Evolutionary conservation across 2,797 vertebrate genomes (phyloP), one percentile per base, ranked within the genome.

Genomic region (Tarsius wallacei): DNA sequence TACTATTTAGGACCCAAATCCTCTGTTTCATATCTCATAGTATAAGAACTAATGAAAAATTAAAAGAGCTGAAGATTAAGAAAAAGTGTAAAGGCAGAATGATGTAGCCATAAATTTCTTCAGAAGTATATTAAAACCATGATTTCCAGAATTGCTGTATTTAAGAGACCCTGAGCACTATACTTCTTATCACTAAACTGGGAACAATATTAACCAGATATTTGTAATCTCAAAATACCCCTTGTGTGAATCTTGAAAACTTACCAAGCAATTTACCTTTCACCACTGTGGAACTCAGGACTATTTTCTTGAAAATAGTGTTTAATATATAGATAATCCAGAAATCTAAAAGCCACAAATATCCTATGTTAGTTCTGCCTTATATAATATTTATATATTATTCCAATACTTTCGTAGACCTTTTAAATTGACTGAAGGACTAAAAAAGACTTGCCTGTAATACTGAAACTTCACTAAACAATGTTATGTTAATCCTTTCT

Each of bases 291-390:
- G 19, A 71, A 81, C 7, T 42, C n/a, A 51, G 68, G n/a, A 66
- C 12, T 42, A 26, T 73, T 85, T 71, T 94, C 12, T 47, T 91
- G 59, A 92, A 81, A 74, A n/a, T 66, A 63, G 28, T 89, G 8
- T 86, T 2, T 61, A 59, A 59, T 47, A 64, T 93, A 16, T 33
- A 77, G 28, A 31, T 17, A 68, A 59, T 36, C 15, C 36, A 26
- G 21, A 96, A 94, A 77, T 63, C 21, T 96, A 77, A 81, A 93
- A 82, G 14, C 74, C 42, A 94, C 36, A 77, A 66, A 78, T 73
- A 85, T 47, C 6, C 13, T 66, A 17, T 77, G 19, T 66, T 57
- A 87, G 7, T 71, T 84, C 17, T 89, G 8, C 55, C 33, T 42
- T 64, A 24, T 47, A 12, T 47, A 78, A 70, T 64, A 17, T 53